Base-by-base conservation (phyloP, 2,888 invertebrate genomes). In the Muscina levida region DNA sequence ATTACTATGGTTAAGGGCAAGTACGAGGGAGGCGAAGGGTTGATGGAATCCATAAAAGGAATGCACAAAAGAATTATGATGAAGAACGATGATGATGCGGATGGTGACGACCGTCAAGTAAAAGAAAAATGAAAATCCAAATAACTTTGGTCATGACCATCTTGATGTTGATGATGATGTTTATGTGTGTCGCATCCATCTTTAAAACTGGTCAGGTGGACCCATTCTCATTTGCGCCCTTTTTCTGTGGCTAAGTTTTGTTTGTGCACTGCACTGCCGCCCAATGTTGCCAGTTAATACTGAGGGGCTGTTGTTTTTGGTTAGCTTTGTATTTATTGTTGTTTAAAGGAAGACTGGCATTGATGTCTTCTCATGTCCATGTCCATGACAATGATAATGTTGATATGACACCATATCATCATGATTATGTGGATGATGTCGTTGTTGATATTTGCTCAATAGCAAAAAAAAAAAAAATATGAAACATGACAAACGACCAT, bases 341-440 rank as follows among this genome's bases (percentile, higher is more conserved):
- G 19, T 48, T 48, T 19, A 17, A 17, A 15, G 19, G 48, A 10
- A 11, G 19, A n/a, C 31, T 57, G 62, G 62, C 46, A 68, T 51
- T 44, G 19, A 65, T 56, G 26, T 42, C 57, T 71, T 56, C 42
- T 24, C 13, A n/a, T 53, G 72, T 77, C 72, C 13, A 17, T 53
- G 78, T 77, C 77, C 72, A 51, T 72, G 79, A 24, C 79, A 79
- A 66, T 74, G 74, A 79, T 71, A 66, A 66, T 77, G 46, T 44
- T 73, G 56, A 37, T 46, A 11, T 62, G 62, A 42, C 39, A 62
- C 62, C 62, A 62, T 19, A 62, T 19, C 53, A 53, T 13, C 22
- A 22, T 48, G 59, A 57, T 46, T 46, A 44, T 48, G 46, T 37
- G 11, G 37, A 4, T 44, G 51, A 71, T 24, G 51, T 17, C 2